Evolutionary conservation across 2,888 invertebrate genomes (phyloP), one percentile per base, ranked within the genome.

Genomic region (Dryadula phaetusa): DNA sequence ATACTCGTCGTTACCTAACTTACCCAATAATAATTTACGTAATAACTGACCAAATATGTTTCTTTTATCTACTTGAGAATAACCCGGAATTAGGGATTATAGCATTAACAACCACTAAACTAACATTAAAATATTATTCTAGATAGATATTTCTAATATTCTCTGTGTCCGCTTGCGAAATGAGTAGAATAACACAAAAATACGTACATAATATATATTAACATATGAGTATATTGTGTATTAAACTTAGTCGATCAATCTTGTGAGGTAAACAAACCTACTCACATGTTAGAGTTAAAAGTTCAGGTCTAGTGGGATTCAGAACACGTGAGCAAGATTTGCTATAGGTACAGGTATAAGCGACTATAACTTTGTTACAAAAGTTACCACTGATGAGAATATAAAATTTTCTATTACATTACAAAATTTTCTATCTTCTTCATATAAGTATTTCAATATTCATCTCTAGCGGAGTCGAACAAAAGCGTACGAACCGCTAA

Each of bases 401-500:
- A 60, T 28, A 60, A 14, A 18, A 14, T 28, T 28, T 8, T 60
- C 16, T 44, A 44, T 42, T 44, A 52, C n/a, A 44, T 73, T 22
- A 12, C 14, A 64, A 47, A 37, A 25, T 46, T 64, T 56, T 37
- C 22, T 47, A 44, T 46, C 42, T 54, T 64, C 44, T 64, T 46
- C 32, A 56, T 16, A 28, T 60, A 64, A 32, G 60, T 67, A 54
- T 70, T 67, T 62, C 62, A 62, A 67, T 67, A 67, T 68, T 65
- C 62, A 67, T 70, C 42, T 63, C 56, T 18, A 60, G 32, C 56
- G 28, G 62, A 67, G 64, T 44, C 58, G 52, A 65, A 72, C 67
- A 72, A 71, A 69, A 62, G 66, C 62, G 56, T 32, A 64, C 64
- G 64, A 69, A 72, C 71, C 64, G 65, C 66, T 72, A 72, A 72